Percentiles rank a stretch among this genome's conserved stretches.
These are phyloP conservation scores for Cephalotes varians DNA, from an alignment of 2,888 invertebrate species.

Conservation along the genomic window DNA sequence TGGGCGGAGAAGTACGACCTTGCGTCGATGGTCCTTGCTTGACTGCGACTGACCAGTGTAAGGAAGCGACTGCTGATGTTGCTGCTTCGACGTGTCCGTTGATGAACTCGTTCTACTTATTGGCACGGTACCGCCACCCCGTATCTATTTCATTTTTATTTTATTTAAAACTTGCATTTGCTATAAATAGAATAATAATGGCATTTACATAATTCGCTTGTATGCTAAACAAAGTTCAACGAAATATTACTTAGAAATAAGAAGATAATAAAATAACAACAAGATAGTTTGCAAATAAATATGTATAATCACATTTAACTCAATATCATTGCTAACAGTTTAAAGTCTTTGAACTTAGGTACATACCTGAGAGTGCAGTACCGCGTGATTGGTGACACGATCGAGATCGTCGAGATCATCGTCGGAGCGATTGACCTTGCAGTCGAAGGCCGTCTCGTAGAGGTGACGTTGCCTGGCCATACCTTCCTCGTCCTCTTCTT, in stretches of 20 bases:
- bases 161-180: background rate
- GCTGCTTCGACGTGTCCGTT: slow-evolving; percentile 78
- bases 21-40: slow-evolving; percentile 86
- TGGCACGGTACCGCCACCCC: slow-evolving; percentile 74
- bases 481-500: slow-evolving; percentile 87
- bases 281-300: background rate
- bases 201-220: background rate
- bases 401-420: slow-evolving; percentile 94
- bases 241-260: background rate
- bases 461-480: slow-evolving; percentile 90
- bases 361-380: slow-evolving; percentile 86
- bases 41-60: slow-evolving; percentile 72
- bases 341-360: background rate
- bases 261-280: background rate
- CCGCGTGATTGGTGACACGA: slow-evolving; percentile 93
- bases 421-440: slow-evolving; percentile 93
- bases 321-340: background rate
- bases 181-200: background rate
- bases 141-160: slow-evolving; percentile 63
- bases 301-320: background rate
- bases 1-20: slow-evolving; percentile 85
- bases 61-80: slow-evolving; percentile 67
- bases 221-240: background rate
- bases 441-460: slow-evolving; percentile 96
- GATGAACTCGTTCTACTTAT: slow-evolving; percentile 80